Percentiles rank a stretch among this genome's conserved stretches.
phyloP scores from a whole-genome alignment of 2,888 invertebrate species.

The Tetanocera ferruginea region DNA sequence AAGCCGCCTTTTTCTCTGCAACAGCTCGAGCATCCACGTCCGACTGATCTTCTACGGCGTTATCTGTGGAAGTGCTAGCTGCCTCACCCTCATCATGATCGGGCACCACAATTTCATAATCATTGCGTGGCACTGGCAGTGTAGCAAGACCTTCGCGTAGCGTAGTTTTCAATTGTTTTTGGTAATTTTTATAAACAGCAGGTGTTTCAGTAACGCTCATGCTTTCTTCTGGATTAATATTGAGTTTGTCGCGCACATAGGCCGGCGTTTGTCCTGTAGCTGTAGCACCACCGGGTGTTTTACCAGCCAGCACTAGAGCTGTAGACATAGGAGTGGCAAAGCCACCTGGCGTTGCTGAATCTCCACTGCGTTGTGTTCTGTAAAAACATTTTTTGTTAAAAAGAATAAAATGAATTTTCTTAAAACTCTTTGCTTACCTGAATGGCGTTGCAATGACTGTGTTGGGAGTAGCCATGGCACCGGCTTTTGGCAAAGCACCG shows the following conservation, averaged over 20 bases:
- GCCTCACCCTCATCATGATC: slow-evolving; percentile 74
- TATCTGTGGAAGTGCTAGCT: slow-evolving; percentile 66
- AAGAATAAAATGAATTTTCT: neutral
- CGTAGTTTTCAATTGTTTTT: slow-evolving; percentile 81
- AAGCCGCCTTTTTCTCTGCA: slow-evolving; percentile 79
- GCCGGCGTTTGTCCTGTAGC: slow-evolving; percentile 74
- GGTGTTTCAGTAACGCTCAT: slow-evolving; percentile 81
- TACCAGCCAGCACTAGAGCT: slow-evolving; percentile 69
- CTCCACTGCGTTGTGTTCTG: slow-evolving; percentile 78
- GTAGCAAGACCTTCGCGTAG: slow-evolving; percentile 83
- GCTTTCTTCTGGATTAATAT: slow-evolving; percentile 92
- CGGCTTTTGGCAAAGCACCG: slow-evolving; percentile 82
- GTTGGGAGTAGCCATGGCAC: slow-evolving; percentile 86
- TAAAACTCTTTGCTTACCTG: slow-evolving; percentile 68
- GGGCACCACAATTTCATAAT: slow-evolving; percentile 98
- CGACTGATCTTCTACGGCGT: slow-evolving; percentile 84
- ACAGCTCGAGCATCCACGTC: slow-evolving; percentile 82
- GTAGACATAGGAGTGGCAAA: slow-evolving; percentile 73
- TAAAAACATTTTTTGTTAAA: neutral
- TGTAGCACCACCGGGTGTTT: slow-evolving; percentile 51
- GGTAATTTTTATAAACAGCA: slow-evolving; percentile 75
- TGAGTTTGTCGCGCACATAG: slow-evolving; percentile 91
- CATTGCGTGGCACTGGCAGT: slow-evolving; percentile 93
- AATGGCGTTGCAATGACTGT: slow-evolving; percentile 92
- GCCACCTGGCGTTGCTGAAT: slow-evolving; percentile 76